These are phyloP conservation scores for Eupristina koningsbergeri DNA, from an alignment of 1,140 invertebrate genomes.

Conservation along the genomic window DNA sequence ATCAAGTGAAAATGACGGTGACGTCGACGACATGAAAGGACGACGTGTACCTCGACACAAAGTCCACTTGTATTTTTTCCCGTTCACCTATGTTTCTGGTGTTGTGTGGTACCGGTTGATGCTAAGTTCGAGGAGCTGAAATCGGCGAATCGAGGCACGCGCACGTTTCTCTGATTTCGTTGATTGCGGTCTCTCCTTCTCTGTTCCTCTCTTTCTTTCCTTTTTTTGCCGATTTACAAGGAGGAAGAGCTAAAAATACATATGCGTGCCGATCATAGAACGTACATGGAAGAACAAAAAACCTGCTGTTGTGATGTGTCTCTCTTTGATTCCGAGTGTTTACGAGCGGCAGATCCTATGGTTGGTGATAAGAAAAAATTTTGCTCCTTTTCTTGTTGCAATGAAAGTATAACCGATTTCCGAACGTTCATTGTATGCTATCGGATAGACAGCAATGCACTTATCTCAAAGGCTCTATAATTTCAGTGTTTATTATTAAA, in stretches of 20 bases:
- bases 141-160: constrained; percentile 17
- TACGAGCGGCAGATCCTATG: not conserved
- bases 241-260: constrained; percentile 32
- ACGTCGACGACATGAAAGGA: too few relatives aligned
- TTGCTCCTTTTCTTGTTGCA: not conserved
- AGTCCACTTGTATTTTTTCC: not conserved
- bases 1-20: not conserved
- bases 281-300: not conserved
- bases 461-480: too few relatives aligned
- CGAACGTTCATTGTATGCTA: not conserved
- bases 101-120: constrained; percentile 33
- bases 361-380: not conserved
- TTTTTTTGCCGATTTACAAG: not conserved
- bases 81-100: not conserved
- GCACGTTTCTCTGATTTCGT: constrained; percentile 50
- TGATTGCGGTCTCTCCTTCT: constrained; percentile 14
- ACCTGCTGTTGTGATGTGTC: not conserved
- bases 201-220: not conserved
- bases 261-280: not conserved
- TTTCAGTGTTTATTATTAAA: too few relatives aligned
- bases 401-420: not conserved
- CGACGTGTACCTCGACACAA: not conserved
- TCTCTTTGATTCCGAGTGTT: not conserved
- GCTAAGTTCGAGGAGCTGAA: constrained; percentile 24
- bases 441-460: too few relatives aligned